Evolutionary conservation across 2,888 invertebrate genomes (phyloP), one percentile per base, ranked within the genome.

Genomic region (Ormyrus labotus): DNA sequence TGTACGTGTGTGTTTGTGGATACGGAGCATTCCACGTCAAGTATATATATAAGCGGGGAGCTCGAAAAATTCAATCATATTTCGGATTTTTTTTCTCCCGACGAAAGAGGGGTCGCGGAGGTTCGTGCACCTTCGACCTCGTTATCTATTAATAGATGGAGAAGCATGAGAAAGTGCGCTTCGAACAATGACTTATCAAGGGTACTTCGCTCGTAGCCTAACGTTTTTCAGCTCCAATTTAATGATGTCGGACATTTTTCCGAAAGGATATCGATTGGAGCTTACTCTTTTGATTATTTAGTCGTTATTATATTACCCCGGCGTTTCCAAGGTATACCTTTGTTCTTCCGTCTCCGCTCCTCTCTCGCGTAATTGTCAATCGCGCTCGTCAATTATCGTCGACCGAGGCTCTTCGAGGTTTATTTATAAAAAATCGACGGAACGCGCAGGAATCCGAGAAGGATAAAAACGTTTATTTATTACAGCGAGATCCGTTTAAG

Each of bases 91-190:
- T 60, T 53, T 53, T 34, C 19, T 61, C 34, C 60, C 0, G 7
- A 13, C 50, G 34, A 34, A 34, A 34, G 6, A 58, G 60, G 48
- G 72, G 61, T 34, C 34, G 48, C 19, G 65, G 55, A 11, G 45
- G 57, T 57, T 70, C 69, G 68, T 75, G 70, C 75, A 80, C 80
- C 65, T 58, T 71, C 61, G 76, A 80, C 80, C 80, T 67, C 65
- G 67, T 75, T 80, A 71, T 70, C 65, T 61, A 57, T 53, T 47
- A 19, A 48, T 58, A 55, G 65, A 71, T 57, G 60, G 13, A 3
- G 50, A 53, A 13, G 48, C 60, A 74, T 68, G 74, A 55, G 70
- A 74, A 74, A 69, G 58, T 64, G 70, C 50, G 65, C 34, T 47
- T 9, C 5, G 50, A 69, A 70, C 69, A 70, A 74, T 74, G 64